phyloP scores from a whole-genome alignment of 2,113 vertebrate species.

The Psettodes erumei region DNA sequence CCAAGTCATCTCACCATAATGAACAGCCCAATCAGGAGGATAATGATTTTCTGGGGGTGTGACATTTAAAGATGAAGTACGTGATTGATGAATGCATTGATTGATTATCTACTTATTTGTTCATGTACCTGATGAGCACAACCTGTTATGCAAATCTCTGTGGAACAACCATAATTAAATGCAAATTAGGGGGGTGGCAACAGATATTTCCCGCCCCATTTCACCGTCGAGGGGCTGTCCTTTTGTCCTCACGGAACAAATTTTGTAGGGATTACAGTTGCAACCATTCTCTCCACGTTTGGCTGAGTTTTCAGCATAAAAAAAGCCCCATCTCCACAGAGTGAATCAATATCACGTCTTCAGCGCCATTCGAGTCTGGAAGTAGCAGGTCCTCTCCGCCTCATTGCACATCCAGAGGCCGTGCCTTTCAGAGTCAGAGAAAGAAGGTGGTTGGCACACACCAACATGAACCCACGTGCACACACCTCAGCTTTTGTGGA shows the following conservation, averaged over 20 bases:
- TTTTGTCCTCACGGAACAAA: slow-evolving; percentile 64
- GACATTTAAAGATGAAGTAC: slow-evolving; percentile 75
- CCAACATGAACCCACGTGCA: slow-evolving; percentile 12
- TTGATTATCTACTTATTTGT: slow-evolving; percentile 79
- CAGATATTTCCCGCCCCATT: slow-evolving; percentile 54
- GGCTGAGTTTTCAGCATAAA: slow-evolving; percentile 62
- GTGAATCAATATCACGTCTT: slow-evolving; percentile 75
- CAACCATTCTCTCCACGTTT: slow-evolving; percentile 68
- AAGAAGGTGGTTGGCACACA: slow-evolving; percentile 64
- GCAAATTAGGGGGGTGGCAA: slow-evolving; percentile 67
- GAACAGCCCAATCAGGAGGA: slow-evolving; percentile 41
- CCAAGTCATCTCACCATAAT: slow-evolving; percentile 42
- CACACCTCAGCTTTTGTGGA: slow-evolving; percentile 7
- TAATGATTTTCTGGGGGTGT: slow-evolving; percentile 63
- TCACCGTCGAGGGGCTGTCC: slow-evolving; percentile 43
- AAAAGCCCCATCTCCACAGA: slow-evolving; percentile 54
- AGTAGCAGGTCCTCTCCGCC: slow-evolving; percentile 76
- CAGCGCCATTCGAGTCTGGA: slow-evolving; percentile 68
- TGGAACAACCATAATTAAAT: slow-evolving; percentile 72
- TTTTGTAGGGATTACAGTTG: slow-evolving; percentile 64
- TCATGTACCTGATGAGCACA: slow-evolving; percentile 67
- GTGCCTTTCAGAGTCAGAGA: slow-evolving; percentile 66
- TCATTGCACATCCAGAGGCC: slow-evolving; percentile 76
- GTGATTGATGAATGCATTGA: slow-evolving; percentile 73
- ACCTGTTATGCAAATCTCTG: slow-evolving; percentile 73